Conservation (phyloP, 2,113 vertebrate genomes). For the Grantiella picta region DNA sequence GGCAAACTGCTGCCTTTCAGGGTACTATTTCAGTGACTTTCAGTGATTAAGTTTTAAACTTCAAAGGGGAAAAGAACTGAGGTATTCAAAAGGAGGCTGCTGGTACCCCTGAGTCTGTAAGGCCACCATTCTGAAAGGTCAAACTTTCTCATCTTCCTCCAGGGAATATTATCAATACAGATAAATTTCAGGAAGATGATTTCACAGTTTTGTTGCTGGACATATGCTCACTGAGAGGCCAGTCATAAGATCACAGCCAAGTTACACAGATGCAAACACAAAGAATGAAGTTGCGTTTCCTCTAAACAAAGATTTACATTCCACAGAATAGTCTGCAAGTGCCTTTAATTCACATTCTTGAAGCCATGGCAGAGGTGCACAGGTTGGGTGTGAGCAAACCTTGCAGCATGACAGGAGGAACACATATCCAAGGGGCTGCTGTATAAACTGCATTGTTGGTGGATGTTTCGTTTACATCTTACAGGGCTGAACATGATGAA, state of each 20-base stretch:
- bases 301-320: not conserved
- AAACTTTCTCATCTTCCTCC: not conserved
- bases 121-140: not conserved
- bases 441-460: not conserved
- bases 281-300: not conserved
- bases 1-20: not conserved
- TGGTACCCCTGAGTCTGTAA: not conserved
- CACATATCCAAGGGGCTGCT: not conserved
- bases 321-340: not conserved
- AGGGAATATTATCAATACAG: not conserved
- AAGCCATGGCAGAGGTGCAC: not conserved
- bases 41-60: not conserved
- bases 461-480: not conserved
- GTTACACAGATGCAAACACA: not conserved
- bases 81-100: not conserved
- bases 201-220: not conserved
- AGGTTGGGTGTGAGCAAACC: not conserved
- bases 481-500: not conserved
- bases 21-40: not conserved
- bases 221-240: not conserved
- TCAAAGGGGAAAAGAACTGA: not conserved
- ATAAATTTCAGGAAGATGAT: not conserved
- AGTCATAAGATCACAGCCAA: not conserved
- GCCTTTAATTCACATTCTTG: not conserved
- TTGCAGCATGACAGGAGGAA: not conserved